Evolutionary conservation across 2,113 vertebrate genomes (phyloP).

Genomic region (Donacobius atricapilla): DNA sequence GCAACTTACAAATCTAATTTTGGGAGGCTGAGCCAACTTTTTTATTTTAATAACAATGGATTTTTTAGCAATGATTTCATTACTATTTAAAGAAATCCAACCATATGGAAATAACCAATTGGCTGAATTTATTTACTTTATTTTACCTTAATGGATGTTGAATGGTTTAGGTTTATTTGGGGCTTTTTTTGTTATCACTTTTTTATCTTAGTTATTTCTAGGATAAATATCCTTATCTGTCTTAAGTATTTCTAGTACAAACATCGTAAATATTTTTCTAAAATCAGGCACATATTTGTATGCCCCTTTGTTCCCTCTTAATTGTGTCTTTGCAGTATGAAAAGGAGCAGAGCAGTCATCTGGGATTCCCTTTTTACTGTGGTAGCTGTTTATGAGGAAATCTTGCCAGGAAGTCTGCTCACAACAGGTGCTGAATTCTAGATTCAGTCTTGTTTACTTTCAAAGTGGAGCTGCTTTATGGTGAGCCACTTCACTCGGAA

Average conservation of each 20-base stretch:
- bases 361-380: neutral
- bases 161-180: constrained; percentile 21
- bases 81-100: constrained; percentile 79
- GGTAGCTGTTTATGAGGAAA: neutral
- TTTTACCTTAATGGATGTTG: constrained; percentile 68
- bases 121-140: constrained; percentile 64
- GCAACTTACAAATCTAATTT: constrained; percentile 86
- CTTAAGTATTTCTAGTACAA: neutral
- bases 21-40: constrained; percentile 75
- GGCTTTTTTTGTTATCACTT: constrained; percentile 24
- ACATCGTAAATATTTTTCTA: constrained; percentile 31
- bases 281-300: neutral
- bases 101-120: constrained; percentile 74
- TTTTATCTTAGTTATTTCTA: neutral
- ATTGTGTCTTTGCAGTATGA: neutral
- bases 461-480: neutral
- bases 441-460: neutral
- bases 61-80: constrained; percentile 81
- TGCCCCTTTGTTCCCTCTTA: neutral
- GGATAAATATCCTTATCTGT: neutral
- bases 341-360: constrained; percentile 3
- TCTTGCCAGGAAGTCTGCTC: neutral
- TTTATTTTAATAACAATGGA: constrained; percentile 81
- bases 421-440: constrained; percentile 31
- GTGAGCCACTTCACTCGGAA: neutral